Evolutionary conservation across 2,797 vertebrate species (phyloP).

Genomic region (Lindbergichthys nudifrons): DNA sequence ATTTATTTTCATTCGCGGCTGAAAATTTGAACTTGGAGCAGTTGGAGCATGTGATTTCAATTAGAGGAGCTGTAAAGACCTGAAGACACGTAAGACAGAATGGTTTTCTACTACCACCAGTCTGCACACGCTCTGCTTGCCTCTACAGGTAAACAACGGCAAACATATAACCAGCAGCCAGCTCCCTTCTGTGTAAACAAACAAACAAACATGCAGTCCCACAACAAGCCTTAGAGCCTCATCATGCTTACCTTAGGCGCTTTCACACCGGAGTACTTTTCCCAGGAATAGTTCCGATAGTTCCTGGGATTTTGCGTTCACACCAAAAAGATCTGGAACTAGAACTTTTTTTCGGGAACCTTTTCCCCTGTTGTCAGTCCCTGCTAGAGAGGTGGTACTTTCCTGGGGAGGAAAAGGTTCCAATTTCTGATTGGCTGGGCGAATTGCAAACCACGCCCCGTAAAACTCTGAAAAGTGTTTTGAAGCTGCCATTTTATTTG

Average conservation of each 20-base stretch:
- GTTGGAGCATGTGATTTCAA: slow-evolving; percentile 70
- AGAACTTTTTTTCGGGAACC: too few species aligned
- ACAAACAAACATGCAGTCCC: background rate
- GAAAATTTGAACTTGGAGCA: slow-evolving; percentile 71
- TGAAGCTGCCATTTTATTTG: too few species aligned
- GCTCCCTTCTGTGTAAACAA: slow-evolving; percentile 12
- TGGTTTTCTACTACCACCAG: slow-evolving; percentile 23
- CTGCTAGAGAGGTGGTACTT: too few species aligned
- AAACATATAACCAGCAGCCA: slow-evolving; percentile 1
- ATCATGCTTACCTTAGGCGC: slow-evolving; percentile 45
- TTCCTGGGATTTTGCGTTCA: too few species aligned
- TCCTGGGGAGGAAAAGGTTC: too few species aligned
- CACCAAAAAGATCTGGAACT: too few species aligned
- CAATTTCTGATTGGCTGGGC: too few species aligned
- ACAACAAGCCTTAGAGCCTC: slow-evolving; percentile 19
- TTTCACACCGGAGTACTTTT: too few species aligned
- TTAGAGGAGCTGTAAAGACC: slow-evolving; percentile 71
- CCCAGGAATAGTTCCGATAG: too few species aligned
- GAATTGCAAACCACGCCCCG: too few species aligned
- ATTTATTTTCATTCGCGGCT: slow-evolving; percentile 76
- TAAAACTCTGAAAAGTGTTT: too few species aligned
- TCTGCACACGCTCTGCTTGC: slow-evolving; percentile 10
- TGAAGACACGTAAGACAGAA: slow-evolving; percentile 57
- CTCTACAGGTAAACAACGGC: slow-evolving; percentile 46
- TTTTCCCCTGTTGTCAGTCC: too few species aligned